phyloP scores from a whole-genome alignment of 1,140 invertebrate species.

The Hycleus phaleratus region DNA sequence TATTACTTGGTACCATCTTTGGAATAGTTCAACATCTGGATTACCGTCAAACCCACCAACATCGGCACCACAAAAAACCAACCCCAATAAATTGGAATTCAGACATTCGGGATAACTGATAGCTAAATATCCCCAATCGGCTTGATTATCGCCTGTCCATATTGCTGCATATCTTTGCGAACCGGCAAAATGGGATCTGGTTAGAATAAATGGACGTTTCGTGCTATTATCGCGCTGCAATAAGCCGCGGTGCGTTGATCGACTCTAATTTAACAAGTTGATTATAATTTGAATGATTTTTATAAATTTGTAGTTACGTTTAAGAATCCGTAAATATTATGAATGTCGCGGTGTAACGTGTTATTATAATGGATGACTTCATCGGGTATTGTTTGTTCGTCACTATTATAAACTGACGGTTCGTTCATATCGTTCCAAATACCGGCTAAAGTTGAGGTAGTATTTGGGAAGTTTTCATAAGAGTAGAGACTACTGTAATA shows the following conservation, averaged over 20 bases:
- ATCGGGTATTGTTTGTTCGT: constrained; percentile 54
- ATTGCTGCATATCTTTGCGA: constrained; percentile 67
- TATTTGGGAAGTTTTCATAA: constrained; percentile 47
- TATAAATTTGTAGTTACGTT: not conserved
- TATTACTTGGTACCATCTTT: constrained; percentile 74
- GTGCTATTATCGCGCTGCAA: constrained; percentile 56
- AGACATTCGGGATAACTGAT: constrained; percentile 72
- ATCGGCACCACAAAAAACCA: constrained; percentile 93
- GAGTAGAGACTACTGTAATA: constrained; percentile 57
- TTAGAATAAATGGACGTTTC: constrained; percentile 82
- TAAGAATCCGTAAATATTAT: constrained; percentile 21
- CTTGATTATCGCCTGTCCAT: constrained; percentile 82
- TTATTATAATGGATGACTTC: constrained; percentile 39
- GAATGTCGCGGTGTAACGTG: constrained; percentile 16
- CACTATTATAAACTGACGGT: constrained; percentile 64
- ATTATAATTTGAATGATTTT: not conserved
- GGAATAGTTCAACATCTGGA: constrained; percentile 76
- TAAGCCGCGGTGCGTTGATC: constrained; percentile 67
- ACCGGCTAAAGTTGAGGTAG: constrained; percentile 51
- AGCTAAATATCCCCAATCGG: constrained; percentile 72
- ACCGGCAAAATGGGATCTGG: constrained; percentile 79
- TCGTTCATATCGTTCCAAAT: constrained; percentile 81
- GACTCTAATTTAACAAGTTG: constrained; percentile 42
- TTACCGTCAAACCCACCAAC: constrained; percentile 96
- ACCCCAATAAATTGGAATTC: constrained; percentile 42